Base-by-base conservation (phyloP, 2,797 vertebrate genomes). In the Acestrorhynchus altus region DNA sequence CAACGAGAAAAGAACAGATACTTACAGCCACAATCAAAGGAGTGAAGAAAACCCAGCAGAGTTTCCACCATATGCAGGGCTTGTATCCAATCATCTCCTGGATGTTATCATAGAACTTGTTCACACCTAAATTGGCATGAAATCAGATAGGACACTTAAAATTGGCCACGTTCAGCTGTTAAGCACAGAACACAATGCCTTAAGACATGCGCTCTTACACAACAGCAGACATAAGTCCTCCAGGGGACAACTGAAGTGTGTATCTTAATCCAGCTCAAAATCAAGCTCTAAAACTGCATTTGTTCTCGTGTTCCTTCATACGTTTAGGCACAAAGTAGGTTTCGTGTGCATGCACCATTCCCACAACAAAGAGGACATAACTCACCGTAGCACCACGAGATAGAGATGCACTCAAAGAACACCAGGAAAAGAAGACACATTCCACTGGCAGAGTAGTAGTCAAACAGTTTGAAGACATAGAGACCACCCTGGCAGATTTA, bases 321-420 rank as follows among this genome's bases (percentile, higher is more conserved):
- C 12, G 13, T 64, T 4, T 64, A 40, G 39, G 8, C n/a, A 4
- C 18, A 46, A 24, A 7, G 1, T 16, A 2, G 6, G 26, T 2
- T 28, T 46, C 24, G 16, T 46, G 40, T 65, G 12, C 13, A 16
- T 65, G 20, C 11, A 42, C 42, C 24, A 59, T 59, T 28, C 49
- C 18, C 1, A n/a, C n/a, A 6, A 39, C 16, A 18, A 35, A 49
- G 8, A 12, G 31, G 2, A 35, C 6, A 35, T 9, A 7, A 85
- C 94, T 90, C 90, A 99, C 98, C 98, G 0, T 99, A 99, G 91
- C 91, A 97, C 98, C 98, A 99, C 88, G 98, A 99, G 93, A 99
- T 98, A 65, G 98, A 99, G 91, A 98, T 95, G 89, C 97, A 98
- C 90, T 99, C 98, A 81, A 99, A 99, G 94, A 99, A 99, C 83